A percentile compares a stretch with the other conserved stretches of the same genome.
phyloP scores from a whole-genome alignment of 1,140 invertebrate genomes.

The Drosophila arawakana region DNA sequence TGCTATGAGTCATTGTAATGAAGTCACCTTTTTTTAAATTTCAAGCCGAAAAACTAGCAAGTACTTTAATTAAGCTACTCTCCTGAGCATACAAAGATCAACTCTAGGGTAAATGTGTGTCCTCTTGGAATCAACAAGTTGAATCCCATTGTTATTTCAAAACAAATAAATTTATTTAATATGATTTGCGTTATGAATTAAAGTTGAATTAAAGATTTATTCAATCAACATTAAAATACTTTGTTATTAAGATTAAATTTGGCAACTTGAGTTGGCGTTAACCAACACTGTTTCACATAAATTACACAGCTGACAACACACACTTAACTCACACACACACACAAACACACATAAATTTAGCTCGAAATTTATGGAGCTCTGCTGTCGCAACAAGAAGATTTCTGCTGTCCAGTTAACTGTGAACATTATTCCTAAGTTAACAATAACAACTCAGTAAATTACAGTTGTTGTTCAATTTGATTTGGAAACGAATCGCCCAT shows the following conservation, averaged over 20 bases:
- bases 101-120: no score
- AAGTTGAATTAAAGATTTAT: constrained; percentile 18
- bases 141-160: no score
- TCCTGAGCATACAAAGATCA: no score
- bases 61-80: no score
- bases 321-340: neutral
- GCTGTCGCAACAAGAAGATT: constrained; percentile 16
- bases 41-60: no score
- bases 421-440: neutral
- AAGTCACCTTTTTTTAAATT: no score
- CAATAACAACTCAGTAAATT: constrained; percentile 11
- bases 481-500: neutral
- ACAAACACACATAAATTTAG: constrained; percentile 46
- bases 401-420: neutral
- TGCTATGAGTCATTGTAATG: constrained; percentile 40
- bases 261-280: constrained; percentile 43
- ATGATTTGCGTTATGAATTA: no score
- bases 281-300: constrained; percentile 45
- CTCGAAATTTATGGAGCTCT: constrained; percentile 55
- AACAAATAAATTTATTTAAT: no score
- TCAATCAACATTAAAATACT: constrained; percentile 17
- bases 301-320: constrained; percentile 11
- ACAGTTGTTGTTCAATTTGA: constrained; percentile 16
- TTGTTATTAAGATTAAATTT: constrained; percentile 31
- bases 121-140: no score